Conservation (phyloP, 2,888 invertebrate species). For the Meganola albula region DNA sequence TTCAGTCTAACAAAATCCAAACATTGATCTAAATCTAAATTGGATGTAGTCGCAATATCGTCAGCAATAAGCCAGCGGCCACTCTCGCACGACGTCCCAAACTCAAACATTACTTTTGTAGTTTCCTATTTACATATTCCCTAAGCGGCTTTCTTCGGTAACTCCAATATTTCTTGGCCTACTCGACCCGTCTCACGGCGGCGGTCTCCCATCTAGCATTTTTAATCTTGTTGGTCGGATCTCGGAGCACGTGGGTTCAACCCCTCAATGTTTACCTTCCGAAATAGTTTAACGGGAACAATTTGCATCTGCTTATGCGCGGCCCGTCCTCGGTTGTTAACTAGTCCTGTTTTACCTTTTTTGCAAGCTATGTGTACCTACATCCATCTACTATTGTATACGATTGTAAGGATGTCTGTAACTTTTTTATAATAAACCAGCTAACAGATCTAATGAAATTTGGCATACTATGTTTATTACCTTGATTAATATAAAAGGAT, state of each 20-base stretch:
- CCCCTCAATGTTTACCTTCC: slow-evolving; percentile 74
- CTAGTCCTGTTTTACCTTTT: slow-evolving; percentile 49
- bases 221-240: slow-evolving; percentile 74
- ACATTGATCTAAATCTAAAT: slow-evolving; percentile 47
- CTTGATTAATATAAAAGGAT: too few relatives aligned
- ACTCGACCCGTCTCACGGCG: slow-evolving; percentile 56
- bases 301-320: slow-evolving; percentile 76
- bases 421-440: too few relatives aligned
- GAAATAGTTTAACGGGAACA: slow-evolving; percentile 77
- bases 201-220: slow-evolving; percentile 70
- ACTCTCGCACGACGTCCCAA: slow-evolving; percentile 56
- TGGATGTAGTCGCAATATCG: slow-evolving; percentile 48
- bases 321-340: slow-evolving; percentile 71
- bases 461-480: too few relatives aligned
- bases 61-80: slow-evolving; percentile 57
- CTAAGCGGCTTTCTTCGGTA: slow-evolving; percentile 71
- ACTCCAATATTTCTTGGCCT: slow-evolving; percentile 72
- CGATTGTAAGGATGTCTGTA: too few relatives aligned
- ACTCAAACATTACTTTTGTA: slow-evolving; percentile 73
- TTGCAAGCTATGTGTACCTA: slow-evolving; percentile 22
- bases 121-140: slow-evolving; percentile 74
- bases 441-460: too few relatives aligned
- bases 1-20: slow-evolving; percentile 18
- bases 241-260: slow-evolving; percentile 64
- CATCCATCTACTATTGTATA: too few relatives aligned